A percentile compares a stretch with the other conserved stretches of the same genome.
phyloP scores from a whole-genome alignment of 2,888 invertebrate genomes.

The Theretra japonica region DNA sequence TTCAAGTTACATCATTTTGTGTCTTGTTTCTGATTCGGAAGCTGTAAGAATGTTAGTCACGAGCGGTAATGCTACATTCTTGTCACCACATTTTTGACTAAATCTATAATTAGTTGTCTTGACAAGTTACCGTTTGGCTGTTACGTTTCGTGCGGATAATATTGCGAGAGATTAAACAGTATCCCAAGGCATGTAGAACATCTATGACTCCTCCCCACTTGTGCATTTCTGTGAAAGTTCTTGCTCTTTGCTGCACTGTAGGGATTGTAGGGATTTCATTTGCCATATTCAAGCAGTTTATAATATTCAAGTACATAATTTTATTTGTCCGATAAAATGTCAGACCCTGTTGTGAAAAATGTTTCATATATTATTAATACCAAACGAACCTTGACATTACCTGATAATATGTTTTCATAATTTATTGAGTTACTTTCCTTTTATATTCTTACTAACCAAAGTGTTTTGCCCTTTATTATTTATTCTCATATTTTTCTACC shows the following conservation, averaged over 20 bases:
- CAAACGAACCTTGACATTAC: constrained; percentile 9
- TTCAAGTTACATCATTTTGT: background rate
- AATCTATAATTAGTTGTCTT: too few relatives aligned
- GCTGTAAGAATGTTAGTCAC: background rate
- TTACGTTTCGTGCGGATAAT: too few relatives aligned
- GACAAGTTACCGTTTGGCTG: too few relatives aligned
- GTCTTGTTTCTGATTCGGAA: background rate
- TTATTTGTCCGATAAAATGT: background rate
- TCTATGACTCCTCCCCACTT: too few relatives aligned
- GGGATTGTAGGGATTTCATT: background rate
- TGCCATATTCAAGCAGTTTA: background rate
- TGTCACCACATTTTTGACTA: too few relatives aligned
- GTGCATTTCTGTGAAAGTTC: background rate
- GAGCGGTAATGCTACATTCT: background rate
- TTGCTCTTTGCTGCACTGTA: background rate
- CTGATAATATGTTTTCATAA: background rate
- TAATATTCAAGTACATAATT: background rate
- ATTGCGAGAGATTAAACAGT: too few relatives aligned
- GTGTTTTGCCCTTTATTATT: too few relatives aligned
- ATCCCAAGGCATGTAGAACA: too few relatives aligned
- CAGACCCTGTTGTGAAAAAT: background rate
- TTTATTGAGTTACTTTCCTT: background rate
- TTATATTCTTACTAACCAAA: too few relatives aligned
- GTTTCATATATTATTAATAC: background rate
- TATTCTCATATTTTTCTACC: background rate